Conservation (phyloP, 1,140 invertebrate genomes). For the Macrotrachela quadricornifera region DNA sequence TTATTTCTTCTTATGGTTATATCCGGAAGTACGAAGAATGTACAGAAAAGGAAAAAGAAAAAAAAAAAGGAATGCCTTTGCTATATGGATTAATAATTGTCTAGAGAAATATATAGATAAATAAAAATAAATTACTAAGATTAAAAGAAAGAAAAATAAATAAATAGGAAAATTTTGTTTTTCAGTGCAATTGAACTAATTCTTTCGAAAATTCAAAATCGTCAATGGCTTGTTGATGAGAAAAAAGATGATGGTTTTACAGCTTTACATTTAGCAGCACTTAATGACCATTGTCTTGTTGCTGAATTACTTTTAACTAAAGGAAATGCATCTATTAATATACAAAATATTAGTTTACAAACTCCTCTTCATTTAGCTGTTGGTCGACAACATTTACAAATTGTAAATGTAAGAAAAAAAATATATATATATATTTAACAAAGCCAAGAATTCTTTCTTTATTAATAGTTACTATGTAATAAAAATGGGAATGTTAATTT, state of each 20-base stretch:
- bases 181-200: constrained; percentile 75
- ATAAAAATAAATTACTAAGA: no score
- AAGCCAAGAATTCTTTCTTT: neutral
- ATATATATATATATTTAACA: no score
- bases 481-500: constrained; percentile 45
- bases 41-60: no score
- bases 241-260: constrained; percentile 95
- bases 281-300: constrained; percentile 92
- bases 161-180: constrained; percentile 18
- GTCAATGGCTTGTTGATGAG: constrained; percentile 91
- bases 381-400: constrained; percentile 83
- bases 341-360: constrained; percentile 80
- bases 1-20: no score
- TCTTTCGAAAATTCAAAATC: constrained; percentile 55
- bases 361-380: constrained; percentile 81
- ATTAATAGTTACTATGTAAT: neutral
- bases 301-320: constrained; percentile 62
- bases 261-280: constrained; percentile 70
- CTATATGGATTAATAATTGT: no score
- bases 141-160: constrained; percentile 52
- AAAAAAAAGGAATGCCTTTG: no score
- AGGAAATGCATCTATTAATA: constrained; percentile 70
- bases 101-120: no score
- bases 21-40: no score
- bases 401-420: constrained; percentile 41